Base-by-base conservation (phyloP, 2,113 vertebrate species). In the Gobiocypris rarus region DNA sequence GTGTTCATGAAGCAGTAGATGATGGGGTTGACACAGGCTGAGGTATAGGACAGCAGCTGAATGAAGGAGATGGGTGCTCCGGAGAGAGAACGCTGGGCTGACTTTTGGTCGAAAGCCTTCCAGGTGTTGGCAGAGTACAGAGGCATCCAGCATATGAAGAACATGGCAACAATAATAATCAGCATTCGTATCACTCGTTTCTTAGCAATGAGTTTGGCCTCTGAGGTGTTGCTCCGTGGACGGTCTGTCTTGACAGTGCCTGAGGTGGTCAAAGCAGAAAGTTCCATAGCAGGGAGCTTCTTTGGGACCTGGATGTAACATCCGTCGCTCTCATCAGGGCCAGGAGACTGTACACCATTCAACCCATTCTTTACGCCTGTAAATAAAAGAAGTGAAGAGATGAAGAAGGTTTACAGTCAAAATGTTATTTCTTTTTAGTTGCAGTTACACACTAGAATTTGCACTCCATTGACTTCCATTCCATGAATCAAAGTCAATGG, bases 1-100 rank as follows among this genome's bases (percentile, higher is more conserved):
- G 93, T 96, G 95, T 99, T 97, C 98, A 99, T 99, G 85, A 99
- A 99, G 91, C 97, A 99, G 91, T 99, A 99, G 63, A 99, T 97
- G 92, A 99, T 95, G 70, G 97, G 98, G 91, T 99, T 99, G 86
- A 99, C 5, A 0, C 97, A 97, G 82, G 96, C 94, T 0, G 97
- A 98, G 50, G 91, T 92, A 85, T 98, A 98, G 70, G 94, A 96
- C 63, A 99, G 93, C 88, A 99, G 91, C 91, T 99, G 97, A 92
- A 98, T 98, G 92, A 99, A 98, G 82, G 97, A 98, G 86, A 99
- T 98, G 84, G 97, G 97, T 0, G 96, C 92, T 0, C 97, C 97
- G 0, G 96, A 92, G 7, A 98, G 96, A 0, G 94, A 91, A 0
- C 86, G 91, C 41, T 93, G 88, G 4, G 97, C 97, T 0, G 94